A percentile compares a stretch with the other conserved stretches of the same genome.
Conservation (phyloP, 2,113 vertebrate genomes). For the Pygoscelis antarcticus region DNA sequence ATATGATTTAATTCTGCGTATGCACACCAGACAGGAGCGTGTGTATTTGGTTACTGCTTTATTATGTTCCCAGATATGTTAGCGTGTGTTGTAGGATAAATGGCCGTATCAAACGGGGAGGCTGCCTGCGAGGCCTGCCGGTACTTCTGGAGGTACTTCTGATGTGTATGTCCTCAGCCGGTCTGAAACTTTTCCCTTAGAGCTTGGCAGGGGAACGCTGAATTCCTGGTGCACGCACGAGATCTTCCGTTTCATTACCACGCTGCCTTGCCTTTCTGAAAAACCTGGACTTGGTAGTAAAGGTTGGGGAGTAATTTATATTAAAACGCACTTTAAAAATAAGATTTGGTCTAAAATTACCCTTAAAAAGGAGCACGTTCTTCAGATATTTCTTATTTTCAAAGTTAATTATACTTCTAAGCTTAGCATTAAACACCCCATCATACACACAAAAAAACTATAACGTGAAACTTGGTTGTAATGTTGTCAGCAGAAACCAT, state of each 20-base stretch:
- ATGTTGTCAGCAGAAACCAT: background rate
- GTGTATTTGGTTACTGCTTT: background rate
- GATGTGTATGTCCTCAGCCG: background rate
- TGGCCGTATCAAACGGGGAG: background rate
- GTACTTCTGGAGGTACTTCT: constrained; percentile 8
- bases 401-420: background rate
- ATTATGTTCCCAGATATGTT: background rate
- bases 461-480: background rate
- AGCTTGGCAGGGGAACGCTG: background rate
- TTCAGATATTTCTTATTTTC: background rate
- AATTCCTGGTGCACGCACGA: background rate
- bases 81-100: background rate
- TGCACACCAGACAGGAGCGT: background rate
- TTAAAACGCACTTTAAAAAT: background rate
- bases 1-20: background rate
- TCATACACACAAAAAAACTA: background rate
- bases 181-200: background rate
- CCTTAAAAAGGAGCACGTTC: background rate
- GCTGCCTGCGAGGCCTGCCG: background rate
- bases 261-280: background rate
- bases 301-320: background rate
- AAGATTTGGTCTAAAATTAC: background rate
- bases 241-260: background rate
- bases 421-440: background rate
- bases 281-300: background rate